Base-by-base conservation (phyloP, 2,888 invertebrate genomes). In the Hipparchia semele region DNA sequence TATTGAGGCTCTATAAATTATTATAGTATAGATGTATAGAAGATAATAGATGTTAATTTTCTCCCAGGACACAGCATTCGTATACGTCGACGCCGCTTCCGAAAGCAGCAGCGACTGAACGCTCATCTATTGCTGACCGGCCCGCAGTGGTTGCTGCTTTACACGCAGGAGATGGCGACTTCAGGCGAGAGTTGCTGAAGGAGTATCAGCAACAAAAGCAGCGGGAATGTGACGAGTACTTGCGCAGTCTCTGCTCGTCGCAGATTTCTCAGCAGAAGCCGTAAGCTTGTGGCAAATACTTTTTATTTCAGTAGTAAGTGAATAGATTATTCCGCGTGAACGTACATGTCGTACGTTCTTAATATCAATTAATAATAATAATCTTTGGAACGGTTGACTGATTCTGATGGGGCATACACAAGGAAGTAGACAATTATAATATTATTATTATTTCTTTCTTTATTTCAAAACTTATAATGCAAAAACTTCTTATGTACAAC, bases 131-230 rank as follows among this genome's bases (percentile, higher is more conserved):
- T 65, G 85, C 87, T 2, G 91, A 90, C 74, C 86, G 89, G 75
- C 87, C 86, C 7, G 6, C 13, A 62, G 13, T 0, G n/a, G 13
- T 23, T 9, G 88, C 80, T 77, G 86, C 77, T 68, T 77, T 81
- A 77, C 82, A 87, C 70, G 82, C 83, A 75, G 83, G 86, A 61
- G 90, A 90, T 81, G 85, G 93, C 77, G 82, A 91, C 77, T 93
- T 93, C 79, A 84, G 95, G 75, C 95, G 97, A 66, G 97, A 97
- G 83, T 89, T 97, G 73, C 95, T 97, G 80, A 97, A 96, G 83
- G 97, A 97, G 84, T 98, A 96, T 84, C 97, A 97, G 86, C 95
- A 96, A 79, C 96, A 96, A 82, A 97, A 96, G 83, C 96, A 96
- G 85, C 95, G 95, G 68, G 94, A 93, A 83, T 93, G 93, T 80